phyloP scores from a whole-genome alignment of 2,113 vertebrate species.

The Proteles cristata region DNA sequence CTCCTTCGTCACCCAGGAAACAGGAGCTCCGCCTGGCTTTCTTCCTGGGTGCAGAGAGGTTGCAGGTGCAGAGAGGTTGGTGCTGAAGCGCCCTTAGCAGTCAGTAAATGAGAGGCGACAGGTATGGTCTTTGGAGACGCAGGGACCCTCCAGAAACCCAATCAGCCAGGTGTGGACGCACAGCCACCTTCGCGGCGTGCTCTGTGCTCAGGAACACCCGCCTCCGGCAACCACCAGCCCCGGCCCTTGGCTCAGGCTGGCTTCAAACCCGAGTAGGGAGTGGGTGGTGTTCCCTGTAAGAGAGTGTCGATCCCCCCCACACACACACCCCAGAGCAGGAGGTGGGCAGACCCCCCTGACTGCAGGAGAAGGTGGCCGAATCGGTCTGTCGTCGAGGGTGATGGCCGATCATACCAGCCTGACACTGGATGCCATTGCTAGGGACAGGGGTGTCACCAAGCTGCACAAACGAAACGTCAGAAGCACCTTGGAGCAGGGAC shows the following conservation, averaged over 20 bases:
- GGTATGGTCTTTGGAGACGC: not conserved
- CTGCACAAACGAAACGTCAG: not conserved
- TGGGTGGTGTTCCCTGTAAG: not conserved
- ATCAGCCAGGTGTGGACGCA: fast-evolving
- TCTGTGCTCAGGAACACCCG: fast-evolving
- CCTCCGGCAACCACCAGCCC: not conserved
- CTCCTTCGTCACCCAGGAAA: not conserved
- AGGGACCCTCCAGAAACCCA: not conserved
- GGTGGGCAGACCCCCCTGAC: fast-evolving
- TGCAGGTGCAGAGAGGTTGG: not conserved
- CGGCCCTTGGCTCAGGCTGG: not conserved
- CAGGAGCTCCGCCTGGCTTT: fast-evolving
- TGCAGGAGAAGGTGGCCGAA: not conserved
- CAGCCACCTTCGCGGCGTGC: not conserved
- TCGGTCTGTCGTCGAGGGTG: fast-evolving
- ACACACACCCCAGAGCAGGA: not conserved
- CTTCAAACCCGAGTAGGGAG: not conserved
- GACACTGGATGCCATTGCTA: not conserved
- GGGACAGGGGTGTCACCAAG: not conserved
- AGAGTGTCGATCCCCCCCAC: not conserved
- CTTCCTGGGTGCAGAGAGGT: not conserved
- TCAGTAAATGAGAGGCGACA: not conserved
- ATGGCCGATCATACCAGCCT: not conserved
- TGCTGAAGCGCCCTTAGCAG: not conserved
- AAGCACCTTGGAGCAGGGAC: not conserved